Base-by-base conservation (phyloP, 1,140 invertebrate species). In the Drosophila mayri region DNA sequence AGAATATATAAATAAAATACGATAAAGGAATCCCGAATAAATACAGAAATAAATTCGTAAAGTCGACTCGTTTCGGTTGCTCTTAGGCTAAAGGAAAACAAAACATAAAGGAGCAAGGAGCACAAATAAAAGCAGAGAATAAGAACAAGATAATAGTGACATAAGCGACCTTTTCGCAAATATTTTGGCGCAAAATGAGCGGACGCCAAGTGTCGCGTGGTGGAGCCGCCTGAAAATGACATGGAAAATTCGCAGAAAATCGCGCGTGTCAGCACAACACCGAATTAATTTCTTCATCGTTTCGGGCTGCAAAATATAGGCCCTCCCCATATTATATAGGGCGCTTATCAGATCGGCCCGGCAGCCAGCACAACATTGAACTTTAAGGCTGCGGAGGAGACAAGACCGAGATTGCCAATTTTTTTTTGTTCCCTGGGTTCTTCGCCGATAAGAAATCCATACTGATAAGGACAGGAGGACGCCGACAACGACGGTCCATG, bases 231-330 rank as follows among this genome's bases (percentile, higher is more conserved):
- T 70, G 79, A 90, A 86, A 86, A 92, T 92, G 91, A 90, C 91
- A 90, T 92, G 91, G 91, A 92, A 92, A 92, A 92, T 84, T 67
- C 87, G 91, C 59, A 74, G 87, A 81, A 92, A 91, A 91, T 90
- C 66, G 79, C 71, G 85, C 73, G 83, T 76, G 77, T 57, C 62
- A 81, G 74, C 74, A 77, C 61, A 58, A 32, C 58, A 66, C 28
- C 30, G 32, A 54, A 25, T 58, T 57, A 68, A 66, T 72, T 72
- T 49, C 12, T 28, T 37, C 47, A 60, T 28, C 47, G 40, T 44
- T 55, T 54, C 32, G 18, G 37, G 32, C n/a, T 43, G 66, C 66
- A 52, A 28, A 18, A 44, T 22, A 20, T 28, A 55, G 37, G 37
- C 18, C 14, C 61, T 38, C 20, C 35, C 9, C 57, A 40, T 22